These are phyloP conservation scores for Leistus spinibarbis DNA, from an alignment of 2,888 invertebrate species.

Conservation along the genomic window DNA sequence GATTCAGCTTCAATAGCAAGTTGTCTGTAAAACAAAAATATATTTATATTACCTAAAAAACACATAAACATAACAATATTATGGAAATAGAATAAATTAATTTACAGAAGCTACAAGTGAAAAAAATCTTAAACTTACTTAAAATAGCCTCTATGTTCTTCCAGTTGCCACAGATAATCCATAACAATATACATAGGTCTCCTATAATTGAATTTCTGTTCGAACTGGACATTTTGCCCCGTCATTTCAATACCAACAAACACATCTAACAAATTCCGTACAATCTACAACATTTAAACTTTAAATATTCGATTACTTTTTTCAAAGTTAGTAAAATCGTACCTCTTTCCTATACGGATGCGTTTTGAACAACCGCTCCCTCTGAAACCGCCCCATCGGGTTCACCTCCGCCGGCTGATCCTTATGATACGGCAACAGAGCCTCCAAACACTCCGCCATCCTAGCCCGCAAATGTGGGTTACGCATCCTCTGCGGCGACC, in stretches of 20 bases:
- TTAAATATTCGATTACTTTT: slow-evolving; percentile 15
- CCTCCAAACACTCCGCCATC: slow-evolving; percentile 87
- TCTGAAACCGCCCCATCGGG: slow-evolving; percentile 62
- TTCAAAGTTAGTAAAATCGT: slow-evolving; percentile 40
- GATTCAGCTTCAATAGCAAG: slow-evolving; percentile 81
- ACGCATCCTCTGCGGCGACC: slow-evolving; percentile 72
- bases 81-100: too few species aligned
- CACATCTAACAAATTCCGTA: slow-evolving; percentile 81
- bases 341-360: slow-evolving; percentile 77
- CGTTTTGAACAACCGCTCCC: slow-evolving; percentile 75
- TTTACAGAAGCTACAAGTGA: too few species aligned
- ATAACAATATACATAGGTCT: slow-evolving; percentile 94
- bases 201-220: slow-evolving; percentile 96
- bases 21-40: slow-evolving; percentile 57
- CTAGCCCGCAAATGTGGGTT: slow-evolving; percentile 93
- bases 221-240: slow-evolving; percentile 93
- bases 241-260: slow-evolving; percentile 99
- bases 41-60: background rate
- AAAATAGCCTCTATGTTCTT: slow-evolving; percentile 78
- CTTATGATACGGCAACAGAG: slow-evolving; percentile 76
- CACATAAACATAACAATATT: too few species aligned
- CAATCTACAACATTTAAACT: slow-evolving; percentile 65
- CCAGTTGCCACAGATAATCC: slow-evolving; percentile 87
- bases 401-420: slow-evolving; percentile 60
- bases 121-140: slow-evolving; percentile 61